These are phyloP conservation scores for Heliconius melpomene DNA, from an alignment of 1,140 invertebrate species.

Conservation along the genomic window DNA sequence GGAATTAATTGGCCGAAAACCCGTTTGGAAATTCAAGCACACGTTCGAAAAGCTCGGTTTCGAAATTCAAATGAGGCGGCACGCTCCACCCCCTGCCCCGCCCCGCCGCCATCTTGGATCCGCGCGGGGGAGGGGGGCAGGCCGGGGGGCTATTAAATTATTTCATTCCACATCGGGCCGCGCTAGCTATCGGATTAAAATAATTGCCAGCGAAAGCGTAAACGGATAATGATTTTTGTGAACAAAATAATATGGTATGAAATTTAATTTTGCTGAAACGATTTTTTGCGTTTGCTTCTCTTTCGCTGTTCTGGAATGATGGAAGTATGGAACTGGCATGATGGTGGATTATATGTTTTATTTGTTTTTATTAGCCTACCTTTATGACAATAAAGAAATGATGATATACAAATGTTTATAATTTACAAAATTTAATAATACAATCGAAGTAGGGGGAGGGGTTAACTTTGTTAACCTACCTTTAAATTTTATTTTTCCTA, in stretches of 20 bases:
- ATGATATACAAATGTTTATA: background rate
- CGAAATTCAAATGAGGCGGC: slow-evolving; percentile 80
- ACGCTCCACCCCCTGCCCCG: slow-evolving; percentile 71
- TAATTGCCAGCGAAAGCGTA: slow-evolving; percentile 78
- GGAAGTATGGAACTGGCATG: background rate
- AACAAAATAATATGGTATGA: slow-evolving; percentile 74
- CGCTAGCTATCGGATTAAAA: slow-evolving; percentile 76
- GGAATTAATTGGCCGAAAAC: slow-evolving; percentile 79
- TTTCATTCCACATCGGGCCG: slow-evolving; percentile 78
- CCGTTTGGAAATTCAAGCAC: slow-evolving; percentile 69
- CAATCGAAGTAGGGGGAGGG: too few species aligned
- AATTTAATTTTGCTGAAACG: slow-evolving; percentile 59
- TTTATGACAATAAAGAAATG: background rate
- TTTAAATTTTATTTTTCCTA: too few species aligned
- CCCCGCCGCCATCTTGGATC: slow-evolving; percentile 77
- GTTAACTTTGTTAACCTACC: too few species aligned
- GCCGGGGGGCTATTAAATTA: slow-evolving; percentile 76
- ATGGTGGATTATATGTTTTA: background rate
- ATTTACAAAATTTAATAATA: too few species aligned
- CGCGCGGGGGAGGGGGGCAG: slow-evolving; percentile 49
- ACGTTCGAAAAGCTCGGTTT: slow-evolving; percentile 77
- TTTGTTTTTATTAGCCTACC: background rate
- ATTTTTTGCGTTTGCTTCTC: slow-evolving; percentile 33
- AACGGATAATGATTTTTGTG: slow-evolving; percentile 79
- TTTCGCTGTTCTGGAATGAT: background rate